phyloP scores from a whole-genome alignment of 2,888 invertebrate genomes.

The Anagyrus pseudococci region DNA sequence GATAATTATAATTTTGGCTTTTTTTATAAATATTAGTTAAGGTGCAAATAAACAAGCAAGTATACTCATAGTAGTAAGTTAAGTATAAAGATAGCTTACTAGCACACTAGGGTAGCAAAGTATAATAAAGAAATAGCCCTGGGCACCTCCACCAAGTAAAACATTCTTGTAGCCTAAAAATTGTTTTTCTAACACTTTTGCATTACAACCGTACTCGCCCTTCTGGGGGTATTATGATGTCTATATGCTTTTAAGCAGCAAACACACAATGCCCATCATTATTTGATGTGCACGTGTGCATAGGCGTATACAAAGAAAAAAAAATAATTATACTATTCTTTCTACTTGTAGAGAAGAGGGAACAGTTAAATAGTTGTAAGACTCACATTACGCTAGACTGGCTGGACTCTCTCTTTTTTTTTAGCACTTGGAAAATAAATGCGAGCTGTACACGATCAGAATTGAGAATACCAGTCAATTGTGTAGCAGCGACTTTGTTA shows the following conservation, averaged over 20 bases:
- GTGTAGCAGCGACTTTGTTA: slow-evolving; percentile 21
- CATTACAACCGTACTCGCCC: too few species aligned
- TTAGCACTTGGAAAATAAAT: slow-evolving; percentile 56
- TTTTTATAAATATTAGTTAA: slow-evolving; percentile 32
- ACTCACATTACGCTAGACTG: slow-evolving; percentile 50
- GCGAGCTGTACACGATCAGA: slow-evolving; percentile 15
- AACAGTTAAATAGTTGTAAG: slow-evolving; percentile 23
- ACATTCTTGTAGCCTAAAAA: slow-evolving; percentile 49
- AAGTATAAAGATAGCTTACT: slow-evolving; percentile 42
- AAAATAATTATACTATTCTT: slow-evolving; percentile 6
- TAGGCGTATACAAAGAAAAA: not conserved
- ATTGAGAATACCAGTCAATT: slow-evolving; percentile 13
- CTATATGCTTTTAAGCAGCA: too few species aligned
- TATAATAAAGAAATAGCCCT: slow-evolving; percentile 34
- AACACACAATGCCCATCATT: too few species aligned
- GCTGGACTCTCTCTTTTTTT: slow-evolving; percentile 33
- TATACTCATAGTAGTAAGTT: slow-evolving; percentile 35
- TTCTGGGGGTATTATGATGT: too few species aligned
- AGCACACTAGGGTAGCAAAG: slow-evolving; percentile 48
- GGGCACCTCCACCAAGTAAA: slow-evolving; percentile 50
- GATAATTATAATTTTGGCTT: slow-evolving; percentile 27
- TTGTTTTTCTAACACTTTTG: slow-evolving; percentile 61
- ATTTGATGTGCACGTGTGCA: too few species aligned
- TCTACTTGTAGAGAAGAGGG: not conserved
- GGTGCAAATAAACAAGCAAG: slow-evolving; percentile 39